These are phyloP conservation scores for Dynastes tityus DNA, from an alignment of 2,888 invertebrate species.

Conservation along the genomic window DNA sequence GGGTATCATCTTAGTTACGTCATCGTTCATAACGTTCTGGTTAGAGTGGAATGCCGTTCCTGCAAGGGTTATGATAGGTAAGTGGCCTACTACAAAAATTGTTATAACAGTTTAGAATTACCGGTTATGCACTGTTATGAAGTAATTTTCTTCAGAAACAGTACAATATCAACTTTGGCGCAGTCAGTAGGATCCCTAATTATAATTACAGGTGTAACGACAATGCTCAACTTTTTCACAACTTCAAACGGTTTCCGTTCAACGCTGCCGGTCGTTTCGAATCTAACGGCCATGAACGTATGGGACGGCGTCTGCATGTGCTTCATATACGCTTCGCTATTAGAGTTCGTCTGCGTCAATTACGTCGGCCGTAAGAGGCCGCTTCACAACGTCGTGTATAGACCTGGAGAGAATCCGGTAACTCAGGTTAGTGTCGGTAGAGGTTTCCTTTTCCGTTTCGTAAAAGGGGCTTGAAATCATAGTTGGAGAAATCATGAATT, in stretches of 20 bases:
- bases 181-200: background rate
- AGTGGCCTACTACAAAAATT: conserved; percentile 66
- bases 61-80: conserved; percentile 96
- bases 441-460: too few relatives aligned
- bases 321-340: conserved; percentile 94
- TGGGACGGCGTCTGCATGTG: conserved; percentile 99
- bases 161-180: background rate
- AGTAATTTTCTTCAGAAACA: background rate
- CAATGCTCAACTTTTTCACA: conserved; percentile 98
- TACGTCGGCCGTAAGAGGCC: conserved; percentile 94
- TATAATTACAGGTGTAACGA: conserved; percentile 86
- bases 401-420: conserved; percentile 92
- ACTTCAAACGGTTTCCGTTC: conserved; percentile 94
- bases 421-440: conserved; percentile 81
- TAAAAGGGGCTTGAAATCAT: background rate
- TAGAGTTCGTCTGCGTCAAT: conserved; percentile 96
- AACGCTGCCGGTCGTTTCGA: conserved; percentile 93
- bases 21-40: conserved; percentile 98
- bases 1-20: conserved; percentile 95
- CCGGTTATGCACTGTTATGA: background rate
- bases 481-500: background rate
- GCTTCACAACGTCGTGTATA: conserved; percentile 90
- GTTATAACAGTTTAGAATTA: background rate
- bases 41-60: conserved; percentile 98
- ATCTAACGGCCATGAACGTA: conserved; percentile 95